A percentile compares a stretch with the other conserved stretches of the same genome.
phyloP scores from a whole-genome alignment of 1,140 invertebrate genomes.

The Dolichoris vasculosae region DNA sequence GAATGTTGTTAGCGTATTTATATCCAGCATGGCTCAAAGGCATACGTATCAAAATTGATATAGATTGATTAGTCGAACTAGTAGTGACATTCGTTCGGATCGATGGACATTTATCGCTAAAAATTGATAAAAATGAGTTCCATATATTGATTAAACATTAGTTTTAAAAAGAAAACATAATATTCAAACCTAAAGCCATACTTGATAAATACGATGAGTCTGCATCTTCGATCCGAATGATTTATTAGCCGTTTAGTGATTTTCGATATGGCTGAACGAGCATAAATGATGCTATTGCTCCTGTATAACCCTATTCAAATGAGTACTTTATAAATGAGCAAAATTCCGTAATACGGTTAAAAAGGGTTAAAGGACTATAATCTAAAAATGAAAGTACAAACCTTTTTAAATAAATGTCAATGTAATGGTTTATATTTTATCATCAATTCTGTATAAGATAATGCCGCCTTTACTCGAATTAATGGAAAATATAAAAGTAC shows the following conservation, averaged over 20 bases:
- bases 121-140: not conserved
- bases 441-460: not conserved
- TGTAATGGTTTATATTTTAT: too few relatives aligned
- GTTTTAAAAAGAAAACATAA: not conserved
- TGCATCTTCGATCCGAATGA: not conserved
- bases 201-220: not conserved
- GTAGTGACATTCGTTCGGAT: not conserved
- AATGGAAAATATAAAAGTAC: not conserved
- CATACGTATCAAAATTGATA: not conserved
- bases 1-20: not conserved
- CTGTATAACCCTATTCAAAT: not conserved
- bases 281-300: not conserved
- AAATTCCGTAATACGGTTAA: not conserved
- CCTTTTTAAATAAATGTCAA: not conserved
- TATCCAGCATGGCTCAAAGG: not conserved
- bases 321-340: not conserved
- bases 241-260: conserved; percentile 12
- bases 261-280: not conserved
- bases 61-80: not conserved
- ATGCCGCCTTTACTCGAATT: not conserved
- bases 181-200: not conserved
- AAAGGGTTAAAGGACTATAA: not conserved
- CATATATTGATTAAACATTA: not conserved
- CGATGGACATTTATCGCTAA: not conserved
- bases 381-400: not conserved